These are phyloP conservation scores for Nemopilema nomurai DNA, from an alignment of 30 jellyfish, hydroid and myxozoan genomes.

Conservation along the genomic window DNA sequence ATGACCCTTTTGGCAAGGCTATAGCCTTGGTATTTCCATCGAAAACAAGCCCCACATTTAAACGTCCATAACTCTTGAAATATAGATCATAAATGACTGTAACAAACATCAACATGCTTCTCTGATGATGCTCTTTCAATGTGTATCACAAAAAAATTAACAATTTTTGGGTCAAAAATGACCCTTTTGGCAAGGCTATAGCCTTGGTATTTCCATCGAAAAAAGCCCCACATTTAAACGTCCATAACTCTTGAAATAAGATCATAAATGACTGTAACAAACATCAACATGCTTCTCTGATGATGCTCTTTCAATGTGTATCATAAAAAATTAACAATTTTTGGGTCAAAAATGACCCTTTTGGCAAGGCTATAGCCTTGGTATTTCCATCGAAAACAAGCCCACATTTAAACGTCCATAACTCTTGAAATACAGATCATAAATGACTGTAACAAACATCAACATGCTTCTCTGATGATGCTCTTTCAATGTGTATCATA, in stretches of 20 bases:
- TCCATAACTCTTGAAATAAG: not conserved
- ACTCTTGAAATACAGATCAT: not conserved
- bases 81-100: not conserved
- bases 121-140: not conserved
- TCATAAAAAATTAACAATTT: not conserved
- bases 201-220: not conserved
- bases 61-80: not conserved
- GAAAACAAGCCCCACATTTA: not conserved
- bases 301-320: not conserved
- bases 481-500: not conserved
- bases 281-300: not conserved
- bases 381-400: not conserved
- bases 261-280: not conserved
- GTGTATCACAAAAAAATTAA: not conserved
- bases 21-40: not conserved
- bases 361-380: not conserved
- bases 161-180: not conserved
- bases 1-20: not conserved
- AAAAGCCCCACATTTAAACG: not conserved
- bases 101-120: not conserved
- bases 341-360: not conserved
- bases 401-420: not conserved
- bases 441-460: too few species aligned
- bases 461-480: not conserved
- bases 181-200: not conserved